A percentile compares a stretch with the other conserved stretches of the same genome.
phyloP scores from a whole-genome alignment of 2,888 invertebrate species.

The Acanthosepion esculentum region DNA sequence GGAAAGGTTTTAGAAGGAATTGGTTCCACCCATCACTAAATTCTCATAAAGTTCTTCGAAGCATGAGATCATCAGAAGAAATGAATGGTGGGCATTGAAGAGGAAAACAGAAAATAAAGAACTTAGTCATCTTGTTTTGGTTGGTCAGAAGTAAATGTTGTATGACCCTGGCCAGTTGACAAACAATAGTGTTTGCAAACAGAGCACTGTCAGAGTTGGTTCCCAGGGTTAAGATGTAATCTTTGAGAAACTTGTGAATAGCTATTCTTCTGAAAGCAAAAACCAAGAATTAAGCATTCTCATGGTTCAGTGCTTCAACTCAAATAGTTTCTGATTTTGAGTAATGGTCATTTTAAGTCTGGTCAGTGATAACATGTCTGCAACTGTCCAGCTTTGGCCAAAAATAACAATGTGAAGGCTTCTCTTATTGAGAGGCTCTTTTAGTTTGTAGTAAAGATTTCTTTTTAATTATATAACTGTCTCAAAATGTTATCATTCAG shows the following conservation, averaged over 20 bases:
- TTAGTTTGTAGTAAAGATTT: not conserved
- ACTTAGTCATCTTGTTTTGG: not conserved
- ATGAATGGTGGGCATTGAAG: not conserved
- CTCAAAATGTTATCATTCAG: not conserved
- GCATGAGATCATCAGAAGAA: not conserved
- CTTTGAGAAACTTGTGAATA: not conserved
- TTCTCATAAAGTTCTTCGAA: not conserved
- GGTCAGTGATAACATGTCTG: not conserved
- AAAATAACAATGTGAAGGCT: not conserved
- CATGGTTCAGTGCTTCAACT: not conserved
- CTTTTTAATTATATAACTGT: not conserved
- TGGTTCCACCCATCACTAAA: not conserved
- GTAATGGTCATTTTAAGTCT: not conserved
- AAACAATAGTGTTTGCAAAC: not conserved
- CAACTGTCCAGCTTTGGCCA: not conserved
- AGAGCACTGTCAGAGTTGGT: not conserved
- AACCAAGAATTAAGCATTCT: not conserved
- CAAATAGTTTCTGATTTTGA: not conserved
- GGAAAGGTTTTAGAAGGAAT: not conserved
- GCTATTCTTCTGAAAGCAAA: conserved; percentile 11
- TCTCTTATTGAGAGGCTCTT: not conserved
- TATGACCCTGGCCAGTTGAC: not conserved
- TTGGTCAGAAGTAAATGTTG: not conserved
- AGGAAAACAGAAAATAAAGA: not conserved
- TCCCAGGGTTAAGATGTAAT: not conserved